These are phyloP conservation scores for Phylloscopus whistleri DNA, from an alignment of 2,113 vertebrate species.

Conservation along the genomic window DNA sequence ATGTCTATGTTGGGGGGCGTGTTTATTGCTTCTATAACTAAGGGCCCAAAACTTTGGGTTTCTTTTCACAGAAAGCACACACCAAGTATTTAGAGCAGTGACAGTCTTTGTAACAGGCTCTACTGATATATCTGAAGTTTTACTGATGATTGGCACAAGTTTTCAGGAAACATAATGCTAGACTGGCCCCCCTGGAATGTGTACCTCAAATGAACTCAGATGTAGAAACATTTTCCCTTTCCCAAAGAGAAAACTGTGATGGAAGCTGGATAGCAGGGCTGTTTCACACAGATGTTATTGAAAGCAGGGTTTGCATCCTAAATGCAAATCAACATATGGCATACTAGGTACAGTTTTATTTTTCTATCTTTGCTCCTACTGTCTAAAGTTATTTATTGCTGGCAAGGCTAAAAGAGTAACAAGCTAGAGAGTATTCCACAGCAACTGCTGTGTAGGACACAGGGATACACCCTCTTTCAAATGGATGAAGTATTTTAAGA, in stretches of 20 bases:
- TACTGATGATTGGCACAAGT: neutral
- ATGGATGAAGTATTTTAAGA: neutral
- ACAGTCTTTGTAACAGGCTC: neutral
- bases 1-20: neutral
- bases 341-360: neutral
- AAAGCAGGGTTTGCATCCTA: slow-evolving; percentile 23
- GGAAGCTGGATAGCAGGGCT: slow-evolving; percentile 24
- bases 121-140: neutral
- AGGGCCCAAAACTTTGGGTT: neutral
- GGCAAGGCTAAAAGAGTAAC: neutral
- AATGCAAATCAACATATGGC: slow-evolving; percentile 17
- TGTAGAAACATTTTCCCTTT: neutral
- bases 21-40: neutral
- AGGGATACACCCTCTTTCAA: neutral
- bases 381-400: neutral
- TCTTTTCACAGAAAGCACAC: neutral
- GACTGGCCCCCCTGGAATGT: neutral
- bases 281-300: slow-evolving; percentile 55
- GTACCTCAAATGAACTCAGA: neutral
- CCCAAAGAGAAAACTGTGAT: slow-evolving; percentile 24
- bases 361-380: slow-evolving; percentile 35
- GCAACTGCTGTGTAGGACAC: neutral
- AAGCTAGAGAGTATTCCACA: neutral
- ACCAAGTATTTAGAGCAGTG: neutral
- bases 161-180: neutral